Evolutionary conservation across 1,140 invertebrate genomes (phyloP), one percentile per base, ranked within the genome.

Genomic region (Paramacrobiotus metropolitanus): DNA sequence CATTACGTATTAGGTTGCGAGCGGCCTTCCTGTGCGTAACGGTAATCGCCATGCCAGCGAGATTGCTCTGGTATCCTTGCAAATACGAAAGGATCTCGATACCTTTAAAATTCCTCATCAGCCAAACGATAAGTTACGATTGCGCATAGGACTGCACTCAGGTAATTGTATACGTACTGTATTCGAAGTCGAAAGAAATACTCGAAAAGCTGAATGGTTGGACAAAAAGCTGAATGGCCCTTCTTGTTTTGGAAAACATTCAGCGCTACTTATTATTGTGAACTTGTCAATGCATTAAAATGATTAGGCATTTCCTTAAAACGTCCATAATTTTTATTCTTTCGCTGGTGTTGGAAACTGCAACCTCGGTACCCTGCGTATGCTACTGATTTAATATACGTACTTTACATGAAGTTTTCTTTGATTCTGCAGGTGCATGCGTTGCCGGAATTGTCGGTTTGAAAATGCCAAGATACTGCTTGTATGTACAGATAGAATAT

Each of bases 101-200:
- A 83, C 81, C 59, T 98, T 98, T 74, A 80, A 80, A 55, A 96
- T 97, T 67, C 79, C 84, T 24, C 92, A 97, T 73, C 76, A 84
- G 61, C 88, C 88, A 0, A 77, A 82, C 31, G 83, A 87, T 63
- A 83, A 90, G 68, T 77, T 98, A 1, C 87, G 88, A 69, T 77
- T 97, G 1, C 76, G 94, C 62, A 97, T 98, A 67, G 94, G 94
- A 45, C 80, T 97, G 65, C 94, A 98, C 75, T 85, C 87, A 59
- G 86, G 87, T 86, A 67, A n/a, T n/a, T n/a, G n/a, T n/a, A n/a
- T n/a, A n/a, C n/a, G n/a, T n/a, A n/a, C n/a, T n/a, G n/a, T n/a
- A n/a, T n/a, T n/a, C n/a, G n/a, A n/a, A n/a, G n/a, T n/a, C n/a
- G n/a, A n/a, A n/a, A n/a, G n/a, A n/a, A n/a, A n/a, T n/a, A n/a